phyloP scores from a whole-genome alignment of 2,888 invertebrate species.

The Phortica okadai region DNA sequence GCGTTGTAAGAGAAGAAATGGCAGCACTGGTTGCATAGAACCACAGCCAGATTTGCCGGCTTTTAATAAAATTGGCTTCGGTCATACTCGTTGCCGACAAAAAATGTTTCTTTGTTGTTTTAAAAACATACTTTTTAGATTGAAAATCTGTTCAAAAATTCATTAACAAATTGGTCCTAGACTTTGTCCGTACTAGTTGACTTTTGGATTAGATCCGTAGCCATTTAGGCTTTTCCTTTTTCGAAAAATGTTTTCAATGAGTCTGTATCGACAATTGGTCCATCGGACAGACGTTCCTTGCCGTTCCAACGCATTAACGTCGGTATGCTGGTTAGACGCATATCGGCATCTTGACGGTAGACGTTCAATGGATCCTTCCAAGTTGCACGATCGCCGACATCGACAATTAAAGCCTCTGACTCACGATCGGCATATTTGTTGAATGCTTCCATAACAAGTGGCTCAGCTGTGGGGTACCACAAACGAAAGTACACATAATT shows the following conservation, averaged over 20 bases:
- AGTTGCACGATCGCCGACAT: slow-evolving; percentile 83
- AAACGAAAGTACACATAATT: neutral
- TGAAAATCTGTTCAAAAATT: too few relatives aligned
- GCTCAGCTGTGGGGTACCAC: slow-evolving; percentile 66
- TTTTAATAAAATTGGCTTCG: too few relatives aligned
- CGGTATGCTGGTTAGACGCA: slow-evolving; percentile 85
- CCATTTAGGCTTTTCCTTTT: slow-evolving; percentile 77
- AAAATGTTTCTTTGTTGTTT: too few relatives aligned
- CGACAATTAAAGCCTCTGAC: slow-evolving; percentile 82
- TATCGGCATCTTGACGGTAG: slow-evolving; percentile 84
- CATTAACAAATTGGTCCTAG: too few relatives aligned
- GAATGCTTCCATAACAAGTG: slow-evolving; percentile 82
- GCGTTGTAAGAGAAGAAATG: too few relatives aligned
- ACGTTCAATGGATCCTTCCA: slow-evolving; percentile 88
- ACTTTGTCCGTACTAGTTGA: neutral
- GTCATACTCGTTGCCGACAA: too few relatives aligned
- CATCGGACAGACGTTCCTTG: slow-evolving; percentile 85
- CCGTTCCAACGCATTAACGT: slow-evolving; percentile 77
- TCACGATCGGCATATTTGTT: slow-evolving; percentile 77
- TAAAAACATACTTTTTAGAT: too few relatives aligned
- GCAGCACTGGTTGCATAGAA: too few relatives aligned
- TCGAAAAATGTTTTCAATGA: slow-evolving; percentile 86
- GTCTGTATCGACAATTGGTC: slow-evolving; percentile 83
- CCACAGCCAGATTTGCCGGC: too few relatives aligned
- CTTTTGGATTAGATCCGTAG: neutral